Evolutionary conservation across 1,140 invertebrate species (phyloP), one percentile per base, ranked within the genome.

Genomic region (Pachypeltis micranthus): DNA sequence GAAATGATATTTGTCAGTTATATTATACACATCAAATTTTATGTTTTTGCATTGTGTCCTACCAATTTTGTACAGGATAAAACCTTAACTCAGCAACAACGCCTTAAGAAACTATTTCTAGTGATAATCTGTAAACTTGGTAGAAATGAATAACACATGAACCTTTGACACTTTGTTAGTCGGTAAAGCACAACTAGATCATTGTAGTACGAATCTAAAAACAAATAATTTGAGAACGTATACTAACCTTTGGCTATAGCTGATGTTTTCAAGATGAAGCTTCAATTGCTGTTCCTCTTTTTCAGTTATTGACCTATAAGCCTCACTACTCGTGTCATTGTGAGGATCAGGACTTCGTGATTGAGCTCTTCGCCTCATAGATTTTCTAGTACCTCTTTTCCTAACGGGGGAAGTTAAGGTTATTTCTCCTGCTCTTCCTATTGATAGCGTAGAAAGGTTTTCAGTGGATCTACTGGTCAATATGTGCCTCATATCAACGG

Each of bases 401-500:
- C 74, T 62, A 1, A 73, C 69, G 26, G 74, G 73, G 12, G 74
- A 75, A 55, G 71, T 70, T 26, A 68, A 62, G 24, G 62, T 60
- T 28, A 64, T 44, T 27, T 68, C 67, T 12, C 63, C 54, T 29
- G 57, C 31, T 59, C 47, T 21, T 25, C 59, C 63, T 1, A 65
- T 44, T 19, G 67, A 66, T 29, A 72, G 67, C 25, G 72, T 58
- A 16, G 72, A 70, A 7, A 80, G 66, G 62, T 79, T 79, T 67
- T 80, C 78, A 7, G 75, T 75, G 1, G 79, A 80, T 28, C 73
- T 71, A 66, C 77, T 79, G 3, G 74, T 72, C 44, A 79, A 69
- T 28, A 78, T 74, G 26, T 79, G 77, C 10, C 75, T 71, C 27
- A 77, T 72, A 66, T 80, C 77, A 3, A 79, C 78, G 21, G 78